Evolutionary conservation across 23 tunicate species (phyloP), one percentile per base, ranked within the genome.

Genomic region (Aplidium turbinatum): DNA sequence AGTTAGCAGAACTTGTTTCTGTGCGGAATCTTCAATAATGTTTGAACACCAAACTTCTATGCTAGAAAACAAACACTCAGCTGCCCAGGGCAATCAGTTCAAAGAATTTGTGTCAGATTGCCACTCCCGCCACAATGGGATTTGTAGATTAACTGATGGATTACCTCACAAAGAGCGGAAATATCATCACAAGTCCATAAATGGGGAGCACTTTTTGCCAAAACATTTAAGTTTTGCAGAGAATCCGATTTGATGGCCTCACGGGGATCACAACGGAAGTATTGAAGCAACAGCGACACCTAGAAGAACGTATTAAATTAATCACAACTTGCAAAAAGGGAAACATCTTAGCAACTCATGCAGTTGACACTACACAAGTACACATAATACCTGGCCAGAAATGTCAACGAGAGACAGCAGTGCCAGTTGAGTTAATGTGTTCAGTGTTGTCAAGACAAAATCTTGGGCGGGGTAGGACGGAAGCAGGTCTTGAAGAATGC

Each of bases 391-490:
- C 75, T 91, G 97, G 35, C 77, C 69, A 0, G 97, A 77, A 39
- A 91, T 73, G 68, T 91, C 97, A 46, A 91, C 78, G 31, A 91
- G 64, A 16, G 97, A 71, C 29, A 73, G 85, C 26, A 79, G 68
- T 1, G 97, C 66, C 50, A 91, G 36, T 22, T 58, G 73, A 4
- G 97, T 91, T 38, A 91, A 70, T 2, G 91, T 74, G 52, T 74
- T 74, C 22, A 91, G 61, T n/a, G 91, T 91, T 28, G 83, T 67
- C 20, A 91, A 42, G 31, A 91, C 90, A 56, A 91, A 91, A 42
- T 91, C 91, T 58, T 91, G 85, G 7, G 97, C 90, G 6, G 97
- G 97, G 51, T 82, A 91, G 7, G 85, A 73, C 22, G 97, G 97
- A 7, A 91, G 77, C n/a, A 91, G 76, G 51, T 84, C 85, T 65